These are phyloP conservation scores for Bos indicus DNA, from an alignment of 2,113 vertebrate genomes.

Conservation along the genomic window DNA sequence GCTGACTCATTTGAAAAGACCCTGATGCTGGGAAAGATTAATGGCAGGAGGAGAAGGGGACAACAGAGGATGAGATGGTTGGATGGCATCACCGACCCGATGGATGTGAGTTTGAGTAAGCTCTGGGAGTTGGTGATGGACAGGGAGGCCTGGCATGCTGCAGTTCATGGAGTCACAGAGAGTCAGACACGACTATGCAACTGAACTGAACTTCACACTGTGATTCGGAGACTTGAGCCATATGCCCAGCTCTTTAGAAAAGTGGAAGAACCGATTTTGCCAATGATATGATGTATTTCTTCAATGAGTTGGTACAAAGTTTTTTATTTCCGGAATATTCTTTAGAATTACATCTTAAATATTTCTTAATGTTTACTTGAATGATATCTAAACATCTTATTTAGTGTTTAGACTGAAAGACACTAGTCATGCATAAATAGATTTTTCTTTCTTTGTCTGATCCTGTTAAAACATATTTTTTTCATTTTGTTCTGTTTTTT, in stretches of 20 bases:
- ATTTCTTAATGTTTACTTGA: background rate
- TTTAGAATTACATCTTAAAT: conserved; percentile 12
- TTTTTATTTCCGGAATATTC: background rate
- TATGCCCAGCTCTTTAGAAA: background rate
- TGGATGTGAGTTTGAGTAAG: background rate
- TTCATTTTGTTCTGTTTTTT: background rate
- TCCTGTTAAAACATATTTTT: background rate
- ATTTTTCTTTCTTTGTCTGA: background rate
- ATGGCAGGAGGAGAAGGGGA: background rate
- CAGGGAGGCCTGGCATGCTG: background rate
- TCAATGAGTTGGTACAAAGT: background rate
- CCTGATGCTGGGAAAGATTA: background rate
- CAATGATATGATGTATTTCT: background rate
- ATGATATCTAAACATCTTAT: background rate
- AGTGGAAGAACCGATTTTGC: background rate
- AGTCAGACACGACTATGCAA: rapidly evolving
- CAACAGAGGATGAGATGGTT: background rate
- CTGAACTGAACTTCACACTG: background rate
- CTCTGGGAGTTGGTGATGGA: background rate
- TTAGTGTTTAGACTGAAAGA: background rate
- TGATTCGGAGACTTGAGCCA: background rate
- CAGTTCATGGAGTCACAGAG: rapidly evolving
- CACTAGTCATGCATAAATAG: background rate
- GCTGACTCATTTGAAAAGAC: background rate
- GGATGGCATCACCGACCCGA: background rate